These are phyloP conservation scores for Platyrinchus mystaceus DNA, from an alignment of 2,797 vertebrate genomes.

Conservation along the genomic window DNA sequence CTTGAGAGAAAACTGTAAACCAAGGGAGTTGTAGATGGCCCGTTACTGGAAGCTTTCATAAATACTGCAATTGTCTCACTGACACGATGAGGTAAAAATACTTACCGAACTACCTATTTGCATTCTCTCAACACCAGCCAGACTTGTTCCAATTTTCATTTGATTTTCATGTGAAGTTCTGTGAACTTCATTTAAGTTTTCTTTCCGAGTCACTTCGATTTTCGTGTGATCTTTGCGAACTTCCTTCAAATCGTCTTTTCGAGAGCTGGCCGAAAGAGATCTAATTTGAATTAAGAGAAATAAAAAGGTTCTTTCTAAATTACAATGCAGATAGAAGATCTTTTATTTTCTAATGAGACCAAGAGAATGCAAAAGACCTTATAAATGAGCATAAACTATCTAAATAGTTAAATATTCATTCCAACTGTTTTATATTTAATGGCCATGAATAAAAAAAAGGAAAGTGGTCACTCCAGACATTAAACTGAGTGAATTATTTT, in stretches of 20 bases:
- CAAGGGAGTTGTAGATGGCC: neutral
- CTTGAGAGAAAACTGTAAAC: neutral
- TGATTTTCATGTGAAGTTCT: slow-evolving; percentile 38
- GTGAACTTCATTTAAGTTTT: slow-evolving; percentile 85
- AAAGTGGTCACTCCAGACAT: neutral
- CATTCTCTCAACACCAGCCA: slow-evolving; percentile 90
- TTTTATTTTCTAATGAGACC: neutral
- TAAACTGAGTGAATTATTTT: neutral
- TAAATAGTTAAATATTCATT: neutral
- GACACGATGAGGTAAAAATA: neutral
- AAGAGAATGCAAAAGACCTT: neutral
- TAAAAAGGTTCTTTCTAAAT: neutral
- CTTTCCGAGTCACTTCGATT: slow-evolving; percentile 58
- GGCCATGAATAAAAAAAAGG: neutral
- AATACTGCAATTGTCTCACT: neutral
- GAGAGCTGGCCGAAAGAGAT: slow-evolving; percentile 84
- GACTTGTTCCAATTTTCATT: slow-evolving; percentile 78
- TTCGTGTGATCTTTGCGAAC: slow-evolving; percentile 68
- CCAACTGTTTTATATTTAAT: neutral
- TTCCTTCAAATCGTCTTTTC: slow-evolving; percentile 84
- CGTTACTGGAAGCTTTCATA: neutral
- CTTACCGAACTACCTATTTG: slow-evolving; percentile 87
- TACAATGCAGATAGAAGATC: neutral
- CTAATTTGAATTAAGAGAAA: slow-evolving; percentile 65
- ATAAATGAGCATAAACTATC: neutral